These are phyloP conservation scores for Siniperca knerii DNA, from an alignment of 2,113 vertebrate genomes.

Conservation along the genomic window DNA sequence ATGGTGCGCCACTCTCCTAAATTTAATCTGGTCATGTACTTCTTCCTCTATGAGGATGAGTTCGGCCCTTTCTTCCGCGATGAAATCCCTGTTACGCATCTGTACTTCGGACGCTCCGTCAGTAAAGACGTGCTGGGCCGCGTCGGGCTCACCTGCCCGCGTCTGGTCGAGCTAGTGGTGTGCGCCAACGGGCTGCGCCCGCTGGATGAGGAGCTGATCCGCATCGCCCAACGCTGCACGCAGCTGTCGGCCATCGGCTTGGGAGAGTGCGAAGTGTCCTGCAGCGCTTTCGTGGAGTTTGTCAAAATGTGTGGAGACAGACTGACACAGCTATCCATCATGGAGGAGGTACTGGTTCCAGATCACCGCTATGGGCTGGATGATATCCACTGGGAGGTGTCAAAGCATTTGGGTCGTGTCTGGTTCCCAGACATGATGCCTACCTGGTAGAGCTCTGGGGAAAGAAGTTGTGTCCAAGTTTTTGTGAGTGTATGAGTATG, in stretches of 20 bases:
- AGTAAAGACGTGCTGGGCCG: conserved; percentile 98
- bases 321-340: conserved; percentile 95
- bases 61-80: conserved; percentile 96
- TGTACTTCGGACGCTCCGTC: conserved; percentile 95
- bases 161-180: conserved; percentile 95
- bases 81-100: conserved; percentile 93
- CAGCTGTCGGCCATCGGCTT: conserved; percentile 94
- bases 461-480: neutral
- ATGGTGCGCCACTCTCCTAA: conserved; percentile 96
- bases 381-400: conserved; percentile 98
- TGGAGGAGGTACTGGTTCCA: conserved; percentile 97
- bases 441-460: conserved; percentile 88
- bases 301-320: conserved; percentile 97
- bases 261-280: conserved; percentile 97
- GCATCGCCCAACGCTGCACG: conserved; percentile 94
- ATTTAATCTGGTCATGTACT: conserved; percentile 98
- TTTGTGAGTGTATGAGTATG: neutral
- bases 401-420: conserved; percentile 95
- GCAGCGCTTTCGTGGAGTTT: conserved; percentile 97
- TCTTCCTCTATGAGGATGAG: conserved; percentile 97
- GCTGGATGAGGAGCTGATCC: conserved; percentile 95
- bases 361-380: conserved; percentile 95
- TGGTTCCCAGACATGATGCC: conserved; percentile 99
- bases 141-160: conserved; percentile 93
- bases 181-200: conserved; percentile 96